These are phyloP conservation scores for Paratrypauchen microcephalus DNA, from an alignment of 2,797 vertebrate species.

Conservation along the genomic window DNA sequence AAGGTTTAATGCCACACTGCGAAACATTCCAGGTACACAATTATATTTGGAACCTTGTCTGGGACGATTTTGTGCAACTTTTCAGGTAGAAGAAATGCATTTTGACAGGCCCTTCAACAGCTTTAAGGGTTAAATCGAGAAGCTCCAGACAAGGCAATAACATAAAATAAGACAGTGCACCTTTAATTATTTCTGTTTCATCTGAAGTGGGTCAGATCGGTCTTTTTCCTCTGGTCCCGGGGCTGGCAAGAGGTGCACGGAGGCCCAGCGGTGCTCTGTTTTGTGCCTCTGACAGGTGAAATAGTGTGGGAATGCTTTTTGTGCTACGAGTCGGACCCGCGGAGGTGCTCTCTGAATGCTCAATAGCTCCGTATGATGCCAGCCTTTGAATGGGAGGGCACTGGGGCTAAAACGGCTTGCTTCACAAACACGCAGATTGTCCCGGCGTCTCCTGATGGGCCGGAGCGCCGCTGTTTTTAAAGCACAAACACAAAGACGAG, in stretches of 20 bases:
- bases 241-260: slow-evolving; percentile 74
- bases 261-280: slow-evolving; percentile 60
- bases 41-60: too few species aligned
- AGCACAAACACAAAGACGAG: slow-evolving; percentile 28
- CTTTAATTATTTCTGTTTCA: slow-evolving; percentile 34
- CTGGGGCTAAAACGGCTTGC: slow-evolving; percentile 52
- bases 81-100: too few species aligned
- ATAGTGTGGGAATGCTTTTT: slow-evolving; percentile 80
- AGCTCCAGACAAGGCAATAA: too few species aligned
- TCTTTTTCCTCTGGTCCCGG: slow-evolving; percentile 35
- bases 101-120: too few species aligned
- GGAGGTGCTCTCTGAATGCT: slow-evolving; percentile 75
- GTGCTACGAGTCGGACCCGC: slow-evolving; percentile 72
- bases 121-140: too few species aligned
- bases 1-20: too few species aligned
- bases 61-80: too few species aligned
- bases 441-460: slow-evolving; percentile 48
- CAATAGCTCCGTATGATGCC: slow-evolving; percentile 75
- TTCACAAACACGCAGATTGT: slow-evolving; percentile 51
- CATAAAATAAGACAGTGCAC: too few species aligned
- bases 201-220: slow-evolving; percentile 48
- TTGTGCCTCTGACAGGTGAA: slow-evolving; percentile 78
- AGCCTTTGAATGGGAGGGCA: slow-evolving; percentile 58
- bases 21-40: too few species aligned
- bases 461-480: slow-evolving; percentile 44